phyloP scores from a whole-genome alignment of 2,888 invertebrate genomes.

The Cantharis rustica region DNA sequence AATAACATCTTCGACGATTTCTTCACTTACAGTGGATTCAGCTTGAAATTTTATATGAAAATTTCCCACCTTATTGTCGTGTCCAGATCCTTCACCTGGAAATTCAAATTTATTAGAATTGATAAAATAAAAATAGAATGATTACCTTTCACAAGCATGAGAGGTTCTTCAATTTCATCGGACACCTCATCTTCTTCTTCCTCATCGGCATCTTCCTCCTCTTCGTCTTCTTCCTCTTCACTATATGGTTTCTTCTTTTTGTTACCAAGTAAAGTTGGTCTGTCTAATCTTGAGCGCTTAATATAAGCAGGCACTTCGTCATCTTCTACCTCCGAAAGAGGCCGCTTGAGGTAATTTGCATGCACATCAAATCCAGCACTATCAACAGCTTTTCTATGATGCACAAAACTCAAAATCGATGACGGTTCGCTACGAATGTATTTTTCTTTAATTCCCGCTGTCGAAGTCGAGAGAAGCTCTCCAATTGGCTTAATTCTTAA shows the following conservation, averaged over 20 bases:
- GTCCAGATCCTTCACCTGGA: conserved; percentile 56
- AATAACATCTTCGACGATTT: conserved; percentile 73
- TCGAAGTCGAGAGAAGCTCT: conserved; percentile 15
- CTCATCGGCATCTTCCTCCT: conserved; percentile 31
- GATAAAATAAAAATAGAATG: neutral
- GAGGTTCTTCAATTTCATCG: conserved; percentile 69
- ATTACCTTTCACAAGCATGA: conserved; percentile 67
- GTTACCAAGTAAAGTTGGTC: conserved; percentile 39
- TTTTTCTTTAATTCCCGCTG: conserved; percentile 39
- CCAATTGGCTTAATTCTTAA: conserved; percentile 24
- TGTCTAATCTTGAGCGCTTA: conserved; percentile 35
- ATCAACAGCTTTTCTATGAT: conserved; percentile 38
- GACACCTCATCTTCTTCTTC: conserved; percentile 31
- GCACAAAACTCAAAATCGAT: conserved; percentile 19
- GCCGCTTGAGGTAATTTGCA: conserved; percentile 34
- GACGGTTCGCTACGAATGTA: conserved; percentile 38
- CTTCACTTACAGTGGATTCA: conserved; percentile 63
- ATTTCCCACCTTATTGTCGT: conserved; percentile 56
- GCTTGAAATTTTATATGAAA: conserved; percentile 6
- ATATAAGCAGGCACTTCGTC: conserved; percentile 35
- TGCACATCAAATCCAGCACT: conserved; percentile 38
- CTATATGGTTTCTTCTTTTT: conserved; percentile 32
- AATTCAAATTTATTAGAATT: neutral
- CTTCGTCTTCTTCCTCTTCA: conserved; percentile 37
- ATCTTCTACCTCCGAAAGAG: conserved; percentile 35